Base-by-base conservation (phyloP, 2,113 vertebrate species). In the Saccopteryx leptura region DNA sequence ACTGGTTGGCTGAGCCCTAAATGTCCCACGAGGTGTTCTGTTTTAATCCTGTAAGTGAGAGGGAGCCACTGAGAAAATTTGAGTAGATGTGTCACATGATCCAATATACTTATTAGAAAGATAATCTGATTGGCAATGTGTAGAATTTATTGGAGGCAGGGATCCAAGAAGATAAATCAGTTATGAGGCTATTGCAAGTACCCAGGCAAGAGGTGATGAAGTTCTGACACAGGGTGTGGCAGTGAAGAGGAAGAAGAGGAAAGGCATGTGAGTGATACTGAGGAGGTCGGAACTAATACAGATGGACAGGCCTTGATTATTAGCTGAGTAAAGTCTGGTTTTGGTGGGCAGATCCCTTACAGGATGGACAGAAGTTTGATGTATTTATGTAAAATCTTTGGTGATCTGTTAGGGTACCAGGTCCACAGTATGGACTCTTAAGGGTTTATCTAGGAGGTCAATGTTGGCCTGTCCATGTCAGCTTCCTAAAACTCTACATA, bases 31-130 rank as follows among this genome's bases (percentile, higher is more conserved):
- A 92, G 14, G 21, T 17, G 33, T 95, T 92, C 56, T 3, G 0
- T 46, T 92, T 85, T 39, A 88, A 79, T 60, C 12, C 26, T 56
- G 2, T 39, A 68, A 19, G 9, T 79, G 26, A 88, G 56, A 74
- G 52, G n/a, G 56, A 93, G 10, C 60, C 31, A n/a, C 13, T 50
- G 72, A 83, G 63, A 91, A 92, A 56, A 78, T 94, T 63, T 26
- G 28, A 79, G 52, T 28, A 75, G n/a, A 15, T 69, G 28, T 79
- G 39, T 90, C 46, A 74, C n/a, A 17, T 28, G 79, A 65, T 50
- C 17, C n/a, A 88, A 9, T 17, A 13, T 72, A 15, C n/a, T 92
- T 82, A 2, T 28, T 79, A 71, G 75, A 31, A 86, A 91, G 48
- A 63, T 83, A 18, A 31, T n/a, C 63, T 93, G 52, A 18, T 71